These are phyloP conservation scores for Pseudomyrmex concolor DNA, from an alignment of 1,140 invertebrate genomes.

Conservation along the genomic window DNA sequence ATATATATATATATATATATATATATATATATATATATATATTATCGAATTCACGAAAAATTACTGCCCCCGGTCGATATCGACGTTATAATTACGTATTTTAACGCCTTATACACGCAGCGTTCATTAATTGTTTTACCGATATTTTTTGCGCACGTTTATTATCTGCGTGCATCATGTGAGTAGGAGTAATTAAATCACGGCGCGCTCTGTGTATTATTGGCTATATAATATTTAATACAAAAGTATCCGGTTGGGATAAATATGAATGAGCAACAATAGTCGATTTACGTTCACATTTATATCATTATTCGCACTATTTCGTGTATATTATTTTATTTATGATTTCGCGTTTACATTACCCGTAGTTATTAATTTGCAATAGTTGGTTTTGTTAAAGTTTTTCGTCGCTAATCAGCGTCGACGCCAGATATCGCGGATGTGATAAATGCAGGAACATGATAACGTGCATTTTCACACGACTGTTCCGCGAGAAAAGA, in stretches of 20 bases:
- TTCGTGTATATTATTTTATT: neutral
- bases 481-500: neutral
- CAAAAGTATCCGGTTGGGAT: conserved; percentile 28
- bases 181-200: conserved; percentile 29
- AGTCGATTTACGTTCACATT: neutral
- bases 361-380: conserved; percentile 31
- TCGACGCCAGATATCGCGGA: neutral
- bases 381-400: conserved; percentile 38
- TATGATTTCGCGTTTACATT: neutral
- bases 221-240: conserved; percentile 27
- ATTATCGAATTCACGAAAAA: conserved; percentile 22
- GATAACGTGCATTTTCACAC: conserved; percentile 25
- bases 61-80: conserved; percentile 21
- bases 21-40: too few species aligned
- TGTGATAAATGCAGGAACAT: conserved; percentile 7
- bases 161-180: conserved; percentile 15
- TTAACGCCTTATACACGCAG: conserved; percentile 36
- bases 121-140: conserved; percentile 36
- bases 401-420: conserved; percentile 29
- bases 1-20: too few species aligned
- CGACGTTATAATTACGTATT: conserved; percentile 36
- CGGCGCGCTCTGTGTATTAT: neutral
- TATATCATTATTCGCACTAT: too few species aligned
- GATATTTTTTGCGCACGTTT: conserved; percentile 26
- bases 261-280: conserved; percentile 36